These are phyloP conservation scores for Marronus borbonicus DNA, from an alignment of 2,888 invertebrate species.

Conservation along the genomic window DNA sequence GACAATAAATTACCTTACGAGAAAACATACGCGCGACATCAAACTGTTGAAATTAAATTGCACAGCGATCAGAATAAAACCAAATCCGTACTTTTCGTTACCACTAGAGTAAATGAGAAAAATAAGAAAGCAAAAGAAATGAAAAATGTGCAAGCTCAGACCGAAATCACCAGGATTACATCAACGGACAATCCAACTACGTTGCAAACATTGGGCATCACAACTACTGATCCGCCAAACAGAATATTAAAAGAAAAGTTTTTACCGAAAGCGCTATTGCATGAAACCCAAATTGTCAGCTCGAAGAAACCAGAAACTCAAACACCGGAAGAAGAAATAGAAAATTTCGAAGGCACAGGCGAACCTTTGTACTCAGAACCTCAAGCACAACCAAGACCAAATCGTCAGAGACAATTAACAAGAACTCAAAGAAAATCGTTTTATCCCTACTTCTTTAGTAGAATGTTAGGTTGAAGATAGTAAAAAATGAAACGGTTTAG, in stretches of 20 bases:
- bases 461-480: constrained; percentile 71
- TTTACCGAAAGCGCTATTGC: constrained; percentile 57
- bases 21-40: constrained; percentile 51
- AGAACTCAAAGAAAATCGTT: constrained; percentile 72
- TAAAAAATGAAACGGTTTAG: neutral
- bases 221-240: constrained; percentile 52
- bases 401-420: constrained; percentile 70
- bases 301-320: constrained; percentile 50
- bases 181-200: constrained; percentile 26
- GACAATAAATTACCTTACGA: constrained; percentile 52
- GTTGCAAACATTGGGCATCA: constrained; percentile 1
- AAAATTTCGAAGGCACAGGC: constrained; percentile 54
- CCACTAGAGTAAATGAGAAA: constrained; percentile 54
- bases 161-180: constrained; percentile 14
- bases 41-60: constrained; percentile 61
- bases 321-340: constrained; percentile 49
- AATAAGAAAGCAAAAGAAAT: constrained; percentile 34
- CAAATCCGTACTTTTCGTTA: constrained; percentile 57
- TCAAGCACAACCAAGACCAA: constrained; percentile 67
- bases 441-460: constrained; percentile 73
- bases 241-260: constrained; percentile 55
- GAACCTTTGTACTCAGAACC: constrained; percentile 63
- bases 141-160: constrained; percentile 28
- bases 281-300: constrained; percentile 45
- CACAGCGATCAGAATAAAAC: constrained; percentile 56